Base-by-base conservation (phyloP, 2,113 vertebrate genomes). In the Glareola pratincola region DNA sequence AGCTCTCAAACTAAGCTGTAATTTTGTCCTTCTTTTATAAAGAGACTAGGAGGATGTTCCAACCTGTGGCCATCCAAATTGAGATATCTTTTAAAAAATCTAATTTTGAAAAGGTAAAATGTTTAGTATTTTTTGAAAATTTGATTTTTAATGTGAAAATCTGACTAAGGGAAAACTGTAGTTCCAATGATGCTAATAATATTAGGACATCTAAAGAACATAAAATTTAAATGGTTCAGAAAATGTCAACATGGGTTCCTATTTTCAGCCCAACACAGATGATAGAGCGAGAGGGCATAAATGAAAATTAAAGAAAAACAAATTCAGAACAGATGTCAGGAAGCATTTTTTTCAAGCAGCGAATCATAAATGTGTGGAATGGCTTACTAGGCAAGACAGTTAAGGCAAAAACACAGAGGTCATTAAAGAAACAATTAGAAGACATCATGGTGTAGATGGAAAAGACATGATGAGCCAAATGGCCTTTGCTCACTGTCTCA, bases 291-390 rank as follows among this genome's bases (percentile, higher is more conserved):
- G 98, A 98, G 98, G 96, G 97, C 96, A 98, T 98, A 98, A 98
- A 98, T 98, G 97, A 98, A 98, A 98, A 98, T 98, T 97, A 98
- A 98, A 98, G 97, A 98, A 98, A 98, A 98, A 96, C 97, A 98
- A 98, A 98, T 98, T 98, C 96, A 72, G 98, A 98, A 97, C 98
- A 98, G 98, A 98, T 98, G 98, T 97, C 97, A 98, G 97, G 97
- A 98, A 98, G 95, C 94, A 94, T 97, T 96, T 97, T 97, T 96
- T 81, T 95, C 95, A 96, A 62, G 91, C 92, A 89, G 97, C 85
- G 97, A 96, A 97, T 97, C 97, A 97, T 95, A 96, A 97, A 97
- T 97, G 97, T 94, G 96, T 97, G 91, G 94, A 98, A 98, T 68
- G 92, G 97, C 96, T 98, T 98, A 96, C 94, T 54, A 97, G 93